Base-by-base conservation (phyloP, 2,113 vertebrate genomes). In the Hyaena hyaena region DNA sequence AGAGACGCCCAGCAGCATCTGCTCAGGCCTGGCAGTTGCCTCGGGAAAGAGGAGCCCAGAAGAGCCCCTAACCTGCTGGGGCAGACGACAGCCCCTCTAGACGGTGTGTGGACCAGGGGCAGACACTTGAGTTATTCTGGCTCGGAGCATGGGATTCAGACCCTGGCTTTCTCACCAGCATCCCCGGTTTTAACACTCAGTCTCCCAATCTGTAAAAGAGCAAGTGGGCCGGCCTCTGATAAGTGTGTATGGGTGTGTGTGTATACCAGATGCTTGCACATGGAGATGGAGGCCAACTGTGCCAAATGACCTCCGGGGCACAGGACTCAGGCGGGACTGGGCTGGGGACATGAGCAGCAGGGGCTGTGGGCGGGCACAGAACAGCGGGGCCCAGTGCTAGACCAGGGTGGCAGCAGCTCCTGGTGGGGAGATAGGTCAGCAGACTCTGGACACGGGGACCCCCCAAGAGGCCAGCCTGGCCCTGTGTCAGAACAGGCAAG, bases 401-500 rank as follows among this genome's bases (percentile, higher is more conserved):
- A 21, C 12, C 65, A 8, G 58, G 43, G 5, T 10, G 14, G 39
- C 2, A 1, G 66, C 1, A 11, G 48, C 0, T 5, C 66, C 45
- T 8, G 2, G 33, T 4, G 7, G 21, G 48, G 33, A 10, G 8
- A 39, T 12, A 8, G 77, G 77, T 33, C 53, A 65, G 73, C 53
- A 19, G 31, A 48, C n/a, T n/a, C 5, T 21, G 23, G 7, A 35
- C 10, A 55, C 1, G 4, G 28, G 28, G 45, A 5, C 23, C 28
- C n/a, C 11, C 63, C 10, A 4, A 31, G 87, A 58, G n/a, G 73
- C 14, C 5, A 1, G 61, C 65, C 19, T 7, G 11, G 21, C 45
- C 71, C 74, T 28, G 23, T 31, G 28, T 33, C n/a, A 61, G 48
- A 61, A 65, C 4, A 4, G 63, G 63, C 3, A 0, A 28, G 23